Percentiles rank a stretch among this genome's conserved stretches.
Conservation (phyloP, 2,797 vertebrate species). For the Rhodeus uyekii region DNA sequence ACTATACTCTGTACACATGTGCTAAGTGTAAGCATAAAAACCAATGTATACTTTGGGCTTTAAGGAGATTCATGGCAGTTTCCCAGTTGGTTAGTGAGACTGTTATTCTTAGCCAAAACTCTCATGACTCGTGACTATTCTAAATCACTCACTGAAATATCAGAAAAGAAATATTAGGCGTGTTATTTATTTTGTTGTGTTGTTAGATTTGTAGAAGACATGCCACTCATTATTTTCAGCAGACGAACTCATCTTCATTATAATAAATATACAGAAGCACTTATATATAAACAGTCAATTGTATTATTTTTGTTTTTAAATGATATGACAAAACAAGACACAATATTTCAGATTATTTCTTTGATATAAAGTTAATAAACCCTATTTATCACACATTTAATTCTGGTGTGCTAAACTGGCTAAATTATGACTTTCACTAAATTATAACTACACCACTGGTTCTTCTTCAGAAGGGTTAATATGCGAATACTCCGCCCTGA, state of each 20-base stretch:
- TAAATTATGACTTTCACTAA: neutral
- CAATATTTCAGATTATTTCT: neutral
- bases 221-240: neutral
- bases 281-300: conserved; percentile 26
- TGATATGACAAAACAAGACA: neutral
- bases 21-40: too few species aligned
- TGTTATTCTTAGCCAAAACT: neutral
- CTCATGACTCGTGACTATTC: neutral
- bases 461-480: conserved; percentile 57
- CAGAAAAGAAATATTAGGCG: neutral
- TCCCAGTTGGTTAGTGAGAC: neutral
- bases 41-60: neutral
- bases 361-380: conserved; percentile 14
- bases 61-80: neutral
- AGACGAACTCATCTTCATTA: conserved; percentile 21
- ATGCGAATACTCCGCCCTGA: conserved; percentile 85
- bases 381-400: neutral
- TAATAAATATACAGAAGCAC: conserved; percentile 44
- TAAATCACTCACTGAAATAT: neutral
- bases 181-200: conserved; percentile 32
- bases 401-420: neutral
- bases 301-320: conserved; percentile 8
- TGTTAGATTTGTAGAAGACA: neutral
- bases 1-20: neutral
- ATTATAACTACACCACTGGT: too few species aligned